Evolutionary conservation across 92 coral and sea anemone genomes (phyloP).

Genomic region (Phymanthus crucifer): DNA sequence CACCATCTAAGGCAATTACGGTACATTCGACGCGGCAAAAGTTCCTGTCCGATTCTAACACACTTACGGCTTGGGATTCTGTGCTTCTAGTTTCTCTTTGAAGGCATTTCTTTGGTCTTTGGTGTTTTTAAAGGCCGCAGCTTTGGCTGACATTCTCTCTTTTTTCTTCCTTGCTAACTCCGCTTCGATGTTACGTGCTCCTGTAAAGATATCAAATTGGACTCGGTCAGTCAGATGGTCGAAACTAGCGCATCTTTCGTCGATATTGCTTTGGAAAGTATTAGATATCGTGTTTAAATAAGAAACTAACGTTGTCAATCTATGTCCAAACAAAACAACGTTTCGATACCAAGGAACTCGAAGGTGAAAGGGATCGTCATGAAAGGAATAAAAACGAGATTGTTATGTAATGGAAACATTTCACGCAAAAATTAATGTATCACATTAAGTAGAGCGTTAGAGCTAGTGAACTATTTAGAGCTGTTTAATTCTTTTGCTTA

Average conservation of each 20-base stretch:
- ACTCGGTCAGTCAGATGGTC: neutral
- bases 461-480: too few species aligned
- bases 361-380: neutral
- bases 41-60: too few species aligned
- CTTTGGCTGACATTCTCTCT: conserved; percentile 82
- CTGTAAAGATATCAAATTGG: conserved; percentile 6
- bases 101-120: conserved; percentile 84
- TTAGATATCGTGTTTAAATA: neutral
- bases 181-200: conserved; percentile 52
- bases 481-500: too few species aligned
- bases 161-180: conserved; percentile 69
- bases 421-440: too few species aligned
- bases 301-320: neutral
- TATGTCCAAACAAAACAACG: neutral
- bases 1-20: neutral
- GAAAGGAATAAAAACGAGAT: neutral
- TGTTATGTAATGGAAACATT: too few species aligned
- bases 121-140: conserved; percentile 63
- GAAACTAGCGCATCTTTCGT: neutral
- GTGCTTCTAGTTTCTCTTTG: conserved; percentile 83
- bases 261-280: neutral
- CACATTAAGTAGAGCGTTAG: too few species aligned
- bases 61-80: conserved; percentile 66
- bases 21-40: too few species aligned
- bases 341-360: neutral